Percentiles rank a stretch among this genome's conserved stretches.
Evolutionary conservation across 1,140 invertebrate genomes (phyloP).

Genomic region (Sycophila sp.): DNA sequence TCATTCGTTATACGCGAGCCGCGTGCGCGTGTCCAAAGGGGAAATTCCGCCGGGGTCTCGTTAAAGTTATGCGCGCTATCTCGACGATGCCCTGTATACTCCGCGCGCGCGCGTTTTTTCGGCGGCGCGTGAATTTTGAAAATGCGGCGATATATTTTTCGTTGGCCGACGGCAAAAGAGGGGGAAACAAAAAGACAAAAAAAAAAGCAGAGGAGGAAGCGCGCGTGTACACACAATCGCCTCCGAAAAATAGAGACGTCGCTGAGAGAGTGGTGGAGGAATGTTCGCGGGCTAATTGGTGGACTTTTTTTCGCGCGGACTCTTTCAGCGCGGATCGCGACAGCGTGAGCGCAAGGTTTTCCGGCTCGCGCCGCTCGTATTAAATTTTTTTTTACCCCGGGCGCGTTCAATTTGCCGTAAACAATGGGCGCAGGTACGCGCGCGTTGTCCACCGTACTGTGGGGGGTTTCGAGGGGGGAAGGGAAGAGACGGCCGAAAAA

Average conservation of each 20-base stretch:
- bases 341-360: constrained; percentile 35
- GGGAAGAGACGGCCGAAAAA: background rate
- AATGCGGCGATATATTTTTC: constrained; percentile 39
- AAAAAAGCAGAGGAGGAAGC: no score
- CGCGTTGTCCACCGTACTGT: constrained; percentile 18
- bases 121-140: constrained; percentile 35
- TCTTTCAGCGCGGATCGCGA: no score
- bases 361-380: constrained; percentile 42
- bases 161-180: constrained; percentile 27
- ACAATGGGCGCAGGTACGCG: constrained; percentile 41
- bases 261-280: no score
- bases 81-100: constrained; percentile 5
- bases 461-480: background rate
- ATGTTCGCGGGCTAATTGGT: no score
- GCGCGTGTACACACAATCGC: no score
- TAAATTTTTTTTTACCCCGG: constrained; percentile 39
- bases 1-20: constrained; percentile 14
- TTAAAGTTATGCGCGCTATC: constrained; percentile 20
- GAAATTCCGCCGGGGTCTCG: constrained; percentile 31
- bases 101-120: background rate
- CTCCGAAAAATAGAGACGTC: no score
- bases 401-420: constrained; percentile 46
- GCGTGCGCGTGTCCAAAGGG: constrained; percentile 14
- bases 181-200: no score
- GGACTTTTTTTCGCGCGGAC: no score